phyloP scores from a whole-genome alignment of 2,797 vertebrate species.

The Spinus pinus region DNA sequence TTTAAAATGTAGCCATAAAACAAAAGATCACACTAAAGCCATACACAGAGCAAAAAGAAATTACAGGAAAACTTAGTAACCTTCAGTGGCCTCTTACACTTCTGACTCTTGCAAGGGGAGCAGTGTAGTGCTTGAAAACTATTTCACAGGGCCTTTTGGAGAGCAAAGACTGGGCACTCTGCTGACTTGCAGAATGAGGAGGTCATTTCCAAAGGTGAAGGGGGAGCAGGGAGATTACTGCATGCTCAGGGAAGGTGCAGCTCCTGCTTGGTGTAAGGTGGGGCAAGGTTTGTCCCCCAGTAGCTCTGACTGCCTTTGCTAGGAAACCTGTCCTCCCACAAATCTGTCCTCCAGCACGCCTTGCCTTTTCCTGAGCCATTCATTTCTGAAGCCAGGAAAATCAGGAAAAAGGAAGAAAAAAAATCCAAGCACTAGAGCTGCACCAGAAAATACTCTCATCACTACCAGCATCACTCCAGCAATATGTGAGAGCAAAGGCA shows the following conservation, averaged over 20 bases:
- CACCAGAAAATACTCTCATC: neutral
- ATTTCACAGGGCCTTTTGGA: neutral
- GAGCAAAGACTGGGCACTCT: neutral
- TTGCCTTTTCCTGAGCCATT: neutral
- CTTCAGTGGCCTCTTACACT: neutral
- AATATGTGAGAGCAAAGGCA: neutral
- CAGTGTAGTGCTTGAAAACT: neutral
- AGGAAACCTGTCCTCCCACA: neutral
- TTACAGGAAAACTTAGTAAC: neutral
- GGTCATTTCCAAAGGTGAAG: neutral
- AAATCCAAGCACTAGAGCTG: neutral
- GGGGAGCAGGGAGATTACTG: neutral
- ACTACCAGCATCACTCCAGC: neutral
- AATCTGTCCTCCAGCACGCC: neutral
- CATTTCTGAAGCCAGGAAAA: conserved; percentile 19
- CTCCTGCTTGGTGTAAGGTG: neutral
- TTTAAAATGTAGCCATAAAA: neutral
- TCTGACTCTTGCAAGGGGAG: neutral
- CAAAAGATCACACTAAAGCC: neutral
- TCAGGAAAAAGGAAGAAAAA: neutral
- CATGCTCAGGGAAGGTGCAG: neutral
- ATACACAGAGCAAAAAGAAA: neutral
- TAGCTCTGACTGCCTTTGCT: neutral
- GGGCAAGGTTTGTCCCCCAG: neutral
- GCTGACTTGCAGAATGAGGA: neutral